Percentiles rank a stretch among this genome's conserved stretches.
These are phyloP conservation scores for Clarias batrachus DNA, from an alignment of 2,113 vertebrate genomes.

Conservation along the genomic window DNA sequence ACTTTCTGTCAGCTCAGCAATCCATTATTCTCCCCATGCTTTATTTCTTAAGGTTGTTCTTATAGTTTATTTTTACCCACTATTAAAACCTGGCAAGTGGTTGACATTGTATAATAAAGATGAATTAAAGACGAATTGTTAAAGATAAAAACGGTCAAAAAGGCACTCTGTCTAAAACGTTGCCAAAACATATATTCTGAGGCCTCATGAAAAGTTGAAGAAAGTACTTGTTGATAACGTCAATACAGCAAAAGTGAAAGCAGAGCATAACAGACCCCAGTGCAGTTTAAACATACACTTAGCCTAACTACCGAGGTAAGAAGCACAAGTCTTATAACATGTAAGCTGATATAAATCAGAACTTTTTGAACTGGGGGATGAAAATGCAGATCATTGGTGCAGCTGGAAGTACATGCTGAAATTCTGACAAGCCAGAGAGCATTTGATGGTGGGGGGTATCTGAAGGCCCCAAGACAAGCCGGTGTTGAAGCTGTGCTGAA, in stretches of 20 bases:
- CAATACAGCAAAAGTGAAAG: slow-evolving; percentile 49
- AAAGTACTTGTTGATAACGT: slow-evolving; percentile 43
- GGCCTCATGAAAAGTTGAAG: slow-evolving; percentile 59
- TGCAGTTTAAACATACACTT: slow-evolving; percentile 56
- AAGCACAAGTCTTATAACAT: slow-evolving; percentile 56
- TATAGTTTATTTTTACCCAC: background rate
- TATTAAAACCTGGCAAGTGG: slow-evolving; percentile 16
- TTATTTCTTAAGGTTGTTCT: background rate
- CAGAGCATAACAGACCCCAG: slow-evolving; percentile 41
- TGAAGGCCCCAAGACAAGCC: slow-evolving; percentile 60
- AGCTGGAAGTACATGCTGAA: slow-evolving; percentile 65
- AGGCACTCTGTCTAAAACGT: slow-evolving; percentile 45
- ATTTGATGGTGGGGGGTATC: slow-evolving; percentile 59
- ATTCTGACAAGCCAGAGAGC: slow-evolving; percentile 61
- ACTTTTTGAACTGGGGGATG: slow-evolving; percentile 63
- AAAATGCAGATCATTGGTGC: slow-evolving; percentile 59
- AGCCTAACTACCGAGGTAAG: slow-evolving; percentile 58
- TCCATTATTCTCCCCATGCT: slow-evolving; percentile 40
- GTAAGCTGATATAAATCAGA: slow-evolving; percentile 63
- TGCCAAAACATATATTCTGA: slow-evolving; percentile 65
- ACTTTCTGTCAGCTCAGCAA: slow-evolving; percentile 61
- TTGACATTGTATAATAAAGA: background rate
- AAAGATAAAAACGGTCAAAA: slow-evolving; percentile 64
- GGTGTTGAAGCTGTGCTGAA: slow-evolving; percentile 60
- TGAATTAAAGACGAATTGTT: slow-evolving; percentile 13